Evolutionary conservation across 2,113 vertebrate species (phyloP).

Genomic region (Crocuta crocuta): DNA sequence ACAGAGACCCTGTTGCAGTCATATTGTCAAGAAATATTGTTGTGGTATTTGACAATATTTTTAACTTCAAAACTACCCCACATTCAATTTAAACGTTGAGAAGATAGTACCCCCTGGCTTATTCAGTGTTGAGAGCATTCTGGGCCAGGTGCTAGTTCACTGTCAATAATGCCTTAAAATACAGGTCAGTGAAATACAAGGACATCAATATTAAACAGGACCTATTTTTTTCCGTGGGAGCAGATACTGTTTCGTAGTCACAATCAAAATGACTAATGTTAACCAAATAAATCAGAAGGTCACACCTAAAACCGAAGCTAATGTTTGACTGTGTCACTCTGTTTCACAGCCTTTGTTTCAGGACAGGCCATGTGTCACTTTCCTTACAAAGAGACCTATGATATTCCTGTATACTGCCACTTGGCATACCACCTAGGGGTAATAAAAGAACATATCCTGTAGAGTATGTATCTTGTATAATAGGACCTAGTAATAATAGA

Average conservation of each 20-base stretch:
- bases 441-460: not conserved
- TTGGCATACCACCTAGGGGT: not conserved
- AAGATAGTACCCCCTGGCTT: not conserved
- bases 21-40: slow-evolving; percentile 15
- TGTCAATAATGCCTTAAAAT: not conserved
- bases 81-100: not conserved
- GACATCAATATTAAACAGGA: not conserved
- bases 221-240: slow-evolving; percentile 9
- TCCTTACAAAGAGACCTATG: not conserved
- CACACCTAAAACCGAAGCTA: slow-evolving; percentile 70
- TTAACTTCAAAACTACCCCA: slow-evolving; percentile 9
- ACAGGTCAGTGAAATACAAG: not conserved
- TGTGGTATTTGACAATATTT: slow-evolving; percentile 17
- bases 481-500: too few species aligned
- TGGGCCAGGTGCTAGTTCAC: not conserved
- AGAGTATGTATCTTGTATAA: not conserved
- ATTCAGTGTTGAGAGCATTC: not conserved
- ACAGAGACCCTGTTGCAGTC: not conserved
- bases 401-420: not conserved
- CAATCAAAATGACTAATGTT: slow-evolving; percentile 63
- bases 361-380: not conserved
- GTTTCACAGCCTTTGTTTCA: slow-evolving; percentile 58
- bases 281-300: slow-evolving; percentile 73
- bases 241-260: slow-evolving; percentile 44
- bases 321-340: slow-evolving; percentile 59